Percentiles rank a stretch among this genome's conserved stretches.
Evolutionary conservation across 2,113 vertebrate species (phyloP).

Genomic region (Jacana jacana): DNA sequence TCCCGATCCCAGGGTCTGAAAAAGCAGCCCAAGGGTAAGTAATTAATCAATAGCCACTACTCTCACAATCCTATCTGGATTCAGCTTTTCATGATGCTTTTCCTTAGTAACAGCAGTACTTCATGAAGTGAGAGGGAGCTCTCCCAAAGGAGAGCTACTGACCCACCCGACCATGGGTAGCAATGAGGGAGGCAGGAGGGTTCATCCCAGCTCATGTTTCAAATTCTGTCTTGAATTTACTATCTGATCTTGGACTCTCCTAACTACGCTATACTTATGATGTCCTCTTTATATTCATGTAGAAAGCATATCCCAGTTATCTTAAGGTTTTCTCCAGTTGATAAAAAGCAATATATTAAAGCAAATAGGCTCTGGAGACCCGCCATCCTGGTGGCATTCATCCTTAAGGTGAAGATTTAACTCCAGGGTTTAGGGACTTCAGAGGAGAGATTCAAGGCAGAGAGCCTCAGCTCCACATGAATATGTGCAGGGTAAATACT

Average conservation of each 20-base stretch:
- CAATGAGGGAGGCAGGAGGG: background rate
- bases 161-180: background rate
- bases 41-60: background rate
- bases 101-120: background rate
- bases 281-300: background rate
- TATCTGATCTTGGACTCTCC: background rate
- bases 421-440: background rate
- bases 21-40: constrained; percentile 81
- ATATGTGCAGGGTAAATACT: background rate
- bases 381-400: background rate
- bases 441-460: background rate
- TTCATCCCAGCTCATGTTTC: background rate
- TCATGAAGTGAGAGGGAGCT: background rate
- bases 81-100: background rate
- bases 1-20: constrained; percentile 82
- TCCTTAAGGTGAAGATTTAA: background rate
- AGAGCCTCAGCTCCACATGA: background rate
- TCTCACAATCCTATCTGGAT: background rate
- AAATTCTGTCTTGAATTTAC: background rate
- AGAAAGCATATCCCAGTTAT: background rate
- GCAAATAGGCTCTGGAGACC: background rate
- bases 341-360: background rate
- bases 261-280: background rate
- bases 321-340: background rate
- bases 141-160: background rate